Evolutionary conservation across 1,140 invertebrate genomes (phyloP), one percentile per base, ranked within the genome.

Genomic region (Drosophila sturtevanti): DNA sequence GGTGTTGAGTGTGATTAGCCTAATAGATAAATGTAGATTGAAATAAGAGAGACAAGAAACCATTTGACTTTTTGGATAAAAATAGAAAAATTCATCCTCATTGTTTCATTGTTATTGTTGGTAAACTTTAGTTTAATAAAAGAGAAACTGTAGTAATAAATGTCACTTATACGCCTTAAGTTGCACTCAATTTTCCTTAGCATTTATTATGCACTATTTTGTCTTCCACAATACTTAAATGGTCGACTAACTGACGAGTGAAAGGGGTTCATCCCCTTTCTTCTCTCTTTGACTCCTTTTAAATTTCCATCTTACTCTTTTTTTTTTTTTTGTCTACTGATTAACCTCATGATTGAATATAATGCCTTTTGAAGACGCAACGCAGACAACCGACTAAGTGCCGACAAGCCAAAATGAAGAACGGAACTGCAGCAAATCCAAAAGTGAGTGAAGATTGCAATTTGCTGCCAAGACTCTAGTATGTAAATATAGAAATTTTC

Each of bases 291-390:
- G 4, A 24, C 22, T 24, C 22, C 22, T 24, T 24, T 24, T 24
- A 4, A 3, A 24, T 21, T 18, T 16, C 34, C 16, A 41, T 60
- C 35, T 6, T 37, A 68, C 58, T 56, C 52, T 63, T 59, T 76
- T 51, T 18, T 60, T 63, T 60, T 41, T 72, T 62, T 44, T 72
- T 81, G 67, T 75, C 81, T 55, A 75, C 78, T 81, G 74, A 87
- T 76, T 86, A 84, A 77, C 81, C 81, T 67, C 55, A 74, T 81
- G 60, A 85, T 86, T 81, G 69, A 74, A 78, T 79, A 76, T 79
- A 85, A 85, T 85, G 65, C 72, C 68, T 55, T 67, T 58, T 68
- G 61, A 77, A 74, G 70, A 58, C 73, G 77, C 60, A 44, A 34
- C 63, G 51, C 68, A 70, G 72, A 80, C 77, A 85, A 35, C 56